Conservation (phyloP, 2,113 vertebrate genomes). For the Jacana jacana region DNA sequence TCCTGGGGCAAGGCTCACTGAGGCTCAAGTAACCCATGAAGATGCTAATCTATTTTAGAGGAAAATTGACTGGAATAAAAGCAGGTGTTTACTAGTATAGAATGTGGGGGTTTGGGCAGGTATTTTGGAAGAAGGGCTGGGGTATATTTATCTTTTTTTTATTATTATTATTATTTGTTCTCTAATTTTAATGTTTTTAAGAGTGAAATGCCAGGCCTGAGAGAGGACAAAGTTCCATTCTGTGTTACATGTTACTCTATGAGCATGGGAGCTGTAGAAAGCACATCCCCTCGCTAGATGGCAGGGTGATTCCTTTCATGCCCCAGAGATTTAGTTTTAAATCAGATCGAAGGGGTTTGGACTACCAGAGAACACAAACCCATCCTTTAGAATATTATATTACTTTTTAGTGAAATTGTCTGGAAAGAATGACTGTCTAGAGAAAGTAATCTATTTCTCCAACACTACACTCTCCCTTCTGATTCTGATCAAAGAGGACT, state of each 20-base stretch:
- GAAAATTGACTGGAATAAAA: not conserved
- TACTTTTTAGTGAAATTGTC: not conserved
- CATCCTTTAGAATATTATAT: not conserved
- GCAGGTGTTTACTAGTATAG: not conserved
- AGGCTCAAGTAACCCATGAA: not conserved
- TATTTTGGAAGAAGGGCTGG: not conserved
- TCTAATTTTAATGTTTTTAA: not conserved
- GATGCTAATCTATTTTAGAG: not conserved
- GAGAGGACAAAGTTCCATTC: accelerated
- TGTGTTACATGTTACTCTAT: accelerated
- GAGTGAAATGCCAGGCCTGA: not conserved
- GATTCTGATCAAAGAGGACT: not conserved
- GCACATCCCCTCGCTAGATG: not conserved
- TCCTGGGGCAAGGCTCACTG: not conserved
- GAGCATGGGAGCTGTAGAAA: not conserved
- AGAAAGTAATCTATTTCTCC: not conserved
- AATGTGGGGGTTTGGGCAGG: not conserved
- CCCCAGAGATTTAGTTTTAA: not conserved
- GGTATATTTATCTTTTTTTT: not conserved
- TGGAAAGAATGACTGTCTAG: not conserved
- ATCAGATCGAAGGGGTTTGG: not conserved
- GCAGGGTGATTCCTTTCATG: not conserved
- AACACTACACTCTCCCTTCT: not conserved
- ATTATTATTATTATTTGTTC: not conserved
- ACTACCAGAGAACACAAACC: not conserved